phyloP scores from a whole-genome alignment of 2,888 invertebrate genomes.

The Spialia ferax region DNA sequence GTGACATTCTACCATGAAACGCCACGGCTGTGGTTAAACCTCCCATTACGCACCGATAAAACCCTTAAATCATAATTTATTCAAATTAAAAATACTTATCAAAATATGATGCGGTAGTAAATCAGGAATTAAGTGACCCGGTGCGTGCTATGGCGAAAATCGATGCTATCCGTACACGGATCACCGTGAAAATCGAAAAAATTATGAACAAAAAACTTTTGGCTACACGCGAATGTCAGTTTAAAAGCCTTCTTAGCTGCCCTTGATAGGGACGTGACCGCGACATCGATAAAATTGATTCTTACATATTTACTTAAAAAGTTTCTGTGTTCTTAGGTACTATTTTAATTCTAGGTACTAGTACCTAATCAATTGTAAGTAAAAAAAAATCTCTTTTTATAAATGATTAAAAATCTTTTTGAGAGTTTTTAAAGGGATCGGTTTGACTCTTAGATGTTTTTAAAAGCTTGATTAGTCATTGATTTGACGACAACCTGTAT shows the following conservation, averaged over 20 bases:
- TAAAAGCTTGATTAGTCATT: too few relatives aligned
- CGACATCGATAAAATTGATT: constrained; percentile 17
- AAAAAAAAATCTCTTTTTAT: too few relatives aligned
- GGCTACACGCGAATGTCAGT: constrained; percentile 79
- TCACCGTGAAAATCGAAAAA: constrained; percentile 82
- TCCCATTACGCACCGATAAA: constrained; percentile 77
- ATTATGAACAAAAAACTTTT: constrained; percentile 58
- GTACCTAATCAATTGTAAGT: too few relatives aligned
- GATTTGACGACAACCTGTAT: too few relatives aligned
- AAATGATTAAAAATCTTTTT: too few relatives aligned
- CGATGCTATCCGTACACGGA: constrained; percentile 73
- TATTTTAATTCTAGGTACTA: too few relatives aligned
- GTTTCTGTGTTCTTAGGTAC: too few relatives aligned
- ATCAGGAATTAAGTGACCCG: constrained; percentile 82
- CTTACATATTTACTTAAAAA: too few relatives aligned
- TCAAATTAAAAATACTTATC: constrained; percentile 87
- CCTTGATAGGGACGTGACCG: constrained; percentile 15
- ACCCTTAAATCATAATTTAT: constrained; percentile 85
- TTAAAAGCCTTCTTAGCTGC: constrained; percentile 49
- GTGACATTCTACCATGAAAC: constrained; percentile 68
- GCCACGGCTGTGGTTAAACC: constrained; percentile 74
- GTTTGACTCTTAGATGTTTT: too few relatives aligned
- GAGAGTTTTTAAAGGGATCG: too few relatives aligned
- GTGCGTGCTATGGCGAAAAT: constrained; percentile 76
- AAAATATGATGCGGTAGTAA: constrained; percentile 86